Base-by-base conservation (phyloP, 2,797 vertebrate species). In the Apogon hyalosoma region DNA sequence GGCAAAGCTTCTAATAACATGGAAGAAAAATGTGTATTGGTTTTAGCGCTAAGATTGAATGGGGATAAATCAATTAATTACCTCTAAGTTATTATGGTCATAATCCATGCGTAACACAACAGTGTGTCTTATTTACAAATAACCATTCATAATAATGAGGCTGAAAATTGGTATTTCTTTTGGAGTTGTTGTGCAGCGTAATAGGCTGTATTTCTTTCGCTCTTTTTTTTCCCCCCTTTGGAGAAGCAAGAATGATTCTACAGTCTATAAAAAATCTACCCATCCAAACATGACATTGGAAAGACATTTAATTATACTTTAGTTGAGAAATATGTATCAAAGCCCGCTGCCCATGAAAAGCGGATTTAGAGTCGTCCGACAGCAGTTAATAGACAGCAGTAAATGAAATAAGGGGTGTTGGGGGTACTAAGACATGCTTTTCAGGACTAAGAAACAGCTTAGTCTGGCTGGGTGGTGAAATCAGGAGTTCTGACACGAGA, bases 251-350 rank as follows among this genome's bases (percentile, higher is more conserved):
- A 76, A 81, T 80, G 64, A 85, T 87, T 90, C 78, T 56, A 50
- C 54, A 16, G 3, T 81, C 80, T 75, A 80, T 77, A 68, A 81
- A 87, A 92, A 87, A 85, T 65, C 70, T 77, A 85, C 69, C 79
- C 70, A 82, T 79, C 72, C 67, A 87, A 86, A 87, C 76, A 75
- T 85, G 85, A 91, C 86, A 90, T 87, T 82, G 83, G 77, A 82
- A 85, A 87, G 89, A 90, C 87, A 87, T 93, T 92, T 92, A 92
- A 92, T 93, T 91, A 92, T 75, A 77, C 77, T 77, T 88, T 83
- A 72, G 63, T 84, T 77, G 67, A 77, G 79, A 87, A 88, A 90
- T 85, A 84, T 87, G 75, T 85, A 90, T 89, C 81, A 89, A 87
- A 89, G 75, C 69, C 50, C 63, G 69, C 76, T 60, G 56, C 69